These are phyloP conservation scores for Lasius platythorax DNA, from an alignment of 2,888 invertebrate genomes.

Conservation along the genomic window DNA sequence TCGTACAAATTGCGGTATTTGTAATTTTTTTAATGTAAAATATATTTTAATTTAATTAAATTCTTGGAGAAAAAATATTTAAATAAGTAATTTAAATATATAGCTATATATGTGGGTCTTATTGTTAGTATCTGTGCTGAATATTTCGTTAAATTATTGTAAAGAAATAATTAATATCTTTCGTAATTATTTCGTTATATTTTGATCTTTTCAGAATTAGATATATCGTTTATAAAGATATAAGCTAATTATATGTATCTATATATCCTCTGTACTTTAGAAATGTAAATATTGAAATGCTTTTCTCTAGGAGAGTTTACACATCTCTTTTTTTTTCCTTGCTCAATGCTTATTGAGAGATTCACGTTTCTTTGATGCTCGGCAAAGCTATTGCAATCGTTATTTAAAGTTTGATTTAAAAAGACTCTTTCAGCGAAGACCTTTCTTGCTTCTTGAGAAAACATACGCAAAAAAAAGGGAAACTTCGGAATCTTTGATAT, in stretches of 20 bases:
- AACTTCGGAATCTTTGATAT: slow-evolving; percentile 43
- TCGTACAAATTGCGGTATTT: neutral
- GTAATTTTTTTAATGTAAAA: neutral
- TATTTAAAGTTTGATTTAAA: slow-evolving; percentile 51
- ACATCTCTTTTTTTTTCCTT: slow-evolving; percentile 28
- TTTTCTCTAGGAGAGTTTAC: neutral
- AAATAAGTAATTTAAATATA: slow-evolving; percentile 8
- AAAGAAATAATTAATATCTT: neutral
- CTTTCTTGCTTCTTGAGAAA: slow-evolving; percentile 22
- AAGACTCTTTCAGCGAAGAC: slow-evolving; percentile 8
- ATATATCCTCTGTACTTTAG: neutral
- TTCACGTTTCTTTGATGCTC: slow-evolving; percentile 22
- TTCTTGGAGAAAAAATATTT: neutral
- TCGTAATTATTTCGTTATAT: neutral
- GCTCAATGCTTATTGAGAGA: slow-evolving; percentile 28
- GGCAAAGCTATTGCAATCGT: slow-evolving; percentile 29
- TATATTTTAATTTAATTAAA: neutral
- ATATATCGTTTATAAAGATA: neutral
- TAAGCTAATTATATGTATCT: neutral
- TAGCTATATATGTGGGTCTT: no score
- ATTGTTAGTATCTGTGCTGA: neutral
- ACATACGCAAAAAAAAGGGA: neutral
- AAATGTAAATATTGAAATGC: neutral
- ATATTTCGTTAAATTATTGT: neutral
- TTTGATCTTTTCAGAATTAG: neutral